Percentiles rank a stretch among this genome's conserved stretches.
These are phyloP conservation scores for Oligia fasciuncula DNA, from an alignment of 2,888 invertebrate genomes.

Conservation along the genomic window DNA sequence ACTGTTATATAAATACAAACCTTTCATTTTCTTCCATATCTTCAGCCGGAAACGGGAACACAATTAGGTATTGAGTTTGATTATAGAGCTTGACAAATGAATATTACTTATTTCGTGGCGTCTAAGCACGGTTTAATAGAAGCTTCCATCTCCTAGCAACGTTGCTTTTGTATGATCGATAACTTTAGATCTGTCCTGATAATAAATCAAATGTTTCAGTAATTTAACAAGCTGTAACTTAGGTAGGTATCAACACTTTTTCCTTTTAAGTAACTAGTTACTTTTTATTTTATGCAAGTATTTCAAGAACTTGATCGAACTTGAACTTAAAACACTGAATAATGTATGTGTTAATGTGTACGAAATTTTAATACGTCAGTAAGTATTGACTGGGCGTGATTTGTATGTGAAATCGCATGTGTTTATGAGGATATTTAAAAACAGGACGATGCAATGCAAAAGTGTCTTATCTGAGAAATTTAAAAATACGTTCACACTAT, in stretches of 20 bases:
- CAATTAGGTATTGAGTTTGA: neutral
- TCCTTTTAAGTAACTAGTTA: neutral
- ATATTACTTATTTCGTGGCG: slow-evolving; percentile 10
- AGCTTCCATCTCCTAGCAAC: slow-evolving; percentile 57
- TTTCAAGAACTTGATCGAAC: slow-evolving; percentile 31
- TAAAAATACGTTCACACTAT: slow-evolving; percentile 34
- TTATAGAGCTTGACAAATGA: neutral
- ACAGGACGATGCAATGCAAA: slow-evolving; percentile 42
- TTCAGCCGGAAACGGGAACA: neutral
- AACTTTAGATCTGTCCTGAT: neutral
- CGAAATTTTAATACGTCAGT: slow-evolving; percentile 34
- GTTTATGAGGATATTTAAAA: slow-evolving; percentile 47
- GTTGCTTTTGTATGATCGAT: slow-evolving; percentile 58
- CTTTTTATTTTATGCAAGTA: slow-evolving; percentile 18
- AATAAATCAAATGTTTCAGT: slow-evolving; percentile 14
- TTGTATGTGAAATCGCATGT: slow-evolving; percentile 37
- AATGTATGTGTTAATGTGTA: slow-evolving; percentile 29
- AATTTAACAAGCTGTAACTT: neutral
- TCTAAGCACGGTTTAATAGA: slow-evolving; percentile 31
- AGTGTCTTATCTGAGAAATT: slow-evolving; percentile 46
- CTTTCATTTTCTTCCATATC: slow-evolving; percentile 57
- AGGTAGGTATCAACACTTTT: neutral
- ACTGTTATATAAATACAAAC: slow-evolving; percentile 27
- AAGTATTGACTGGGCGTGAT: slow-evolving; percentile 49
- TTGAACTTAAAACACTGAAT: slow-evolving; percentile 46